phyloP scores from a whole-genome alignment of 2,888 invertebrate species.

The Eilema griseolum region DNA sequence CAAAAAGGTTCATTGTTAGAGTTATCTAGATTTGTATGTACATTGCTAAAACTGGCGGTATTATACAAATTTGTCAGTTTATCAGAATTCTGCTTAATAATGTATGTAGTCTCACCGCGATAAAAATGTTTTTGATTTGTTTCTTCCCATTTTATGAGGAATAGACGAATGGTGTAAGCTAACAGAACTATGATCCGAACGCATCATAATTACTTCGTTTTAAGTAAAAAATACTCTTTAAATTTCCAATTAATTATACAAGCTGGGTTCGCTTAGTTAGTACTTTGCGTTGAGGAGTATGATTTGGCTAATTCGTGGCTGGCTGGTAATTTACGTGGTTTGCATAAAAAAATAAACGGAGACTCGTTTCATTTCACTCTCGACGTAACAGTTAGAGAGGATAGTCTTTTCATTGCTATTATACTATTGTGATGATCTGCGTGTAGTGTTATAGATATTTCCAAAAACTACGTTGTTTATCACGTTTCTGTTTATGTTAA shows the following conservation, averaged over 20 bases:
- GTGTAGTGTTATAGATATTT: neutral
- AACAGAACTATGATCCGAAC: neutral
- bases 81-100: conserved; percentile 67
- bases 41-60: conserved; percentile 28
- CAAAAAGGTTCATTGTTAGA: conserved; percentile 21
- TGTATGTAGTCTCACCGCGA: conserved; percentile 69
- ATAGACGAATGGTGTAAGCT: conserved; percentile 31
- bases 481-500: neutral
- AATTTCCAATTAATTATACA: conserved; percentile 23
- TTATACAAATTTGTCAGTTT: conserved; percentile 61
- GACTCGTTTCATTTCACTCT: conserved; percentile 3
- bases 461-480: neutral
- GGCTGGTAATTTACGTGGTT: conserved; percentile 12
- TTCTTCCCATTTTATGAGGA: conserved; percentile 53
- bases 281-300: conserved; percentile 15
- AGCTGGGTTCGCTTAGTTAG: conserved; percentile 22
- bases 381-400: neutral
- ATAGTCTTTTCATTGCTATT: neutral
- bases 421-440: neutral
- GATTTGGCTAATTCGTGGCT: conserved; percentile 20
- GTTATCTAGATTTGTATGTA: neutral
- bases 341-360: conserved; percentile 20
- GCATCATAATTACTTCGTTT: neutral
- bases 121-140: conserved; percentile 75
- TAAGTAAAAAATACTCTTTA: conserved; percentile 1